A percentile compares a stretch with the other conserved stretches of the same genome.
Evolutionary conservation across 2,797 vertebrate species (phyloP).

Genomic region (Catostomus latipinnis): DNA sequence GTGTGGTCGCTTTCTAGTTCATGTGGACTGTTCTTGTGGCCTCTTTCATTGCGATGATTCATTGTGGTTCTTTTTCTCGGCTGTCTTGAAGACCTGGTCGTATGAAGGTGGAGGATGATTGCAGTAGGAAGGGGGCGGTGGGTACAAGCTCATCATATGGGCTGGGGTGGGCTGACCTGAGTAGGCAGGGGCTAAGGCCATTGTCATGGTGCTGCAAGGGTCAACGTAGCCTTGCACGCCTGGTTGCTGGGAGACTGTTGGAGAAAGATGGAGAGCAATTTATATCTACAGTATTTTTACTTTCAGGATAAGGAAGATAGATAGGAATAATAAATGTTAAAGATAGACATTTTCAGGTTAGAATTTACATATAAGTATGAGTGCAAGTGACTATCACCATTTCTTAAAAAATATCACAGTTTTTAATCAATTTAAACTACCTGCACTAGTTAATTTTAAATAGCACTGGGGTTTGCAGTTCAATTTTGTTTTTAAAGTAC

Average conservation of each 20-base stretch:
- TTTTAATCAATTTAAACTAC: too few species aligned
- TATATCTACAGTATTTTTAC: not conserved
- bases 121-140: slow-evolving; percentile 93
- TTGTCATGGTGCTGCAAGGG: slow-evolving; percentile 78
- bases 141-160: slow-evolving; percentile 85
- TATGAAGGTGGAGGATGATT: slow-evolving; percentile 94
- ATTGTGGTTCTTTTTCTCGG: slow-evolving; percentile 74
- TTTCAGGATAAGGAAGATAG: not conserved
- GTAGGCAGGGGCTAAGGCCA: slow-evolving; percentile 81
- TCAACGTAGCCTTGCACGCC: slow-evolving; percentile 87
- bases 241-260: slow-evolving; percentile 86
- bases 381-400: too few species aligned
- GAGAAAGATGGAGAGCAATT: slow-evolving; percentile 2
- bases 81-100: slow-evolving; percentile 90
- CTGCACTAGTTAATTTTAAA: too few species aligned
- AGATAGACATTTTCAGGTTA: not conserved
- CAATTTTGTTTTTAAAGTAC: too few species aligned
- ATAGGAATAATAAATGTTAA: not conserved
- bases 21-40: not conserved
- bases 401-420: too few species aligned
- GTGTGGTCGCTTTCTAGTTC: too few species aligned
- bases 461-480: too few species aligned
- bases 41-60: slow-evolving; percentile 13
- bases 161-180: slow-evolving; percentile 79
- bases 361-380: too few species aligned